Evolutionary conservation across 2,888 invertebrate species (phyloP), one percentile per base, ranked within the genome.

Genomic region (Lingula anatina): DNA sequence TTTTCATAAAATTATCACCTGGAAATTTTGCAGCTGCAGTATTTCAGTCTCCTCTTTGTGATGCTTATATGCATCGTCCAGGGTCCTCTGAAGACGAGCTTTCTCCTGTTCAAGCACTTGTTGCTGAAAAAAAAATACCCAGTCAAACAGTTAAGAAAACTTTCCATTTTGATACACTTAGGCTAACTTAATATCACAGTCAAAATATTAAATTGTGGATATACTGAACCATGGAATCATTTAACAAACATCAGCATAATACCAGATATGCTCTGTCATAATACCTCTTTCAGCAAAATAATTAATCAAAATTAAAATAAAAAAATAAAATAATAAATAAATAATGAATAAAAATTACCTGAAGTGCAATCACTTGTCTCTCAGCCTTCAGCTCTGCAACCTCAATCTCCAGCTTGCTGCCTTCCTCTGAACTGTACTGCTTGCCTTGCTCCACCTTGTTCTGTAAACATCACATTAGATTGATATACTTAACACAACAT

Each of bases 21-120:
- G 70, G 51, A 68, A 68, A 54, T 71, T 71, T 40, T 71, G 71
- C 25, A 73, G 60, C 51, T 72, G 71, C 48, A 71, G 71, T 21
- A 71, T 59, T 42, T 73, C 71, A 42, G 71, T 53, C 47, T 71
- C 71, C 41, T 68, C 69, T 27, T 66, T 65, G 50, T 73, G 73
- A 46, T 65, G 54, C 46, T 60, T 61, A 53, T 71, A 64, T 7
- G 65, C 62, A 21, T 63, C 65, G 18, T 67, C 65, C 43, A 73
- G 51, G 45, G 70, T 64, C 24, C 52, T 53, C 1, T 50, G 50
- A 38, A 71, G 46, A 35, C 61, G 49, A 3, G 59, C 62, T 49
- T 72, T 73, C 62, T 73, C 71, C 50, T 66, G 60, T 46, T 70
- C 59, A 40, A 71, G 54, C 4, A 56, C 50, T 52, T 71, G 65